phyloP scores from a whole-genome alignment of 2,113 vertebrate species.

The Anguilla rostrata region DNA sequence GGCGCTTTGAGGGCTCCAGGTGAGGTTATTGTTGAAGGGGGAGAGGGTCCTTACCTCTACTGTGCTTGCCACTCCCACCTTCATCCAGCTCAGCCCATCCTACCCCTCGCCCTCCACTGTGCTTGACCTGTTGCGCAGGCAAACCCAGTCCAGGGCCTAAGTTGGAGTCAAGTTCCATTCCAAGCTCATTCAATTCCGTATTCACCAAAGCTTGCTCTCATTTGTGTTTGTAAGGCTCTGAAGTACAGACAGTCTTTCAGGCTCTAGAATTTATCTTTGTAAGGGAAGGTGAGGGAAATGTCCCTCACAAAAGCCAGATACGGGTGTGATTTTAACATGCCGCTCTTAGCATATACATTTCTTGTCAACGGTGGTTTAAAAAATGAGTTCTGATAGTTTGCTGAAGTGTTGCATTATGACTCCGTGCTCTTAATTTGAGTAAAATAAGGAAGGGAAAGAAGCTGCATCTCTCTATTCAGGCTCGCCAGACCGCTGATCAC shows the following conservation, averaged over 20 bases:
- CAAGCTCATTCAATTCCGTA: not conserved
- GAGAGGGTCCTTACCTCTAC: not conserved
- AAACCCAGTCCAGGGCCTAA: not conserved
- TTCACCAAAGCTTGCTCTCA: not conserved
- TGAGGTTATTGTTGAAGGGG: conserved; percentile 65
- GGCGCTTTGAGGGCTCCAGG: conserved; percentile 99
- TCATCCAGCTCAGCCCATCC: conserved; percentile 34
- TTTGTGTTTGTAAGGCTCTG: not conserved
- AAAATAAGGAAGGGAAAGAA: not conserved
- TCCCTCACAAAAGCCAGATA: not conserved
- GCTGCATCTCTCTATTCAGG: not conserved
- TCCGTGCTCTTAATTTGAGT: not conserved
- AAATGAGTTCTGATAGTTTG: not conserved
- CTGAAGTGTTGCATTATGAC: not conserved
- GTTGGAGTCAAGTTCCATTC: not conserved
- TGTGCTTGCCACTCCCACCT: not conserved
- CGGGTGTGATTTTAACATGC: not conserved
- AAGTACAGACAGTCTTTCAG: not conserved
- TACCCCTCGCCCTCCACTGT: not conserved
- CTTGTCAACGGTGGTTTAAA: not conserved
- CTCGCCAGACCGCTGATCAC: not conserved
- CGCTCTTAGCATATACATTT: not conserved
- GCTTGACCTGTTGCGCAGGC: not conserved
- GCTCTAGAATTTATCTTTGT: not conserved
- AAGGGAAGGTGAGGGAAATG: not conserved